Evolutionary conservation across 2,113 vertebrate genomes (phyloP).

Genomic region (Sporophila hypoxantha): DNA sequence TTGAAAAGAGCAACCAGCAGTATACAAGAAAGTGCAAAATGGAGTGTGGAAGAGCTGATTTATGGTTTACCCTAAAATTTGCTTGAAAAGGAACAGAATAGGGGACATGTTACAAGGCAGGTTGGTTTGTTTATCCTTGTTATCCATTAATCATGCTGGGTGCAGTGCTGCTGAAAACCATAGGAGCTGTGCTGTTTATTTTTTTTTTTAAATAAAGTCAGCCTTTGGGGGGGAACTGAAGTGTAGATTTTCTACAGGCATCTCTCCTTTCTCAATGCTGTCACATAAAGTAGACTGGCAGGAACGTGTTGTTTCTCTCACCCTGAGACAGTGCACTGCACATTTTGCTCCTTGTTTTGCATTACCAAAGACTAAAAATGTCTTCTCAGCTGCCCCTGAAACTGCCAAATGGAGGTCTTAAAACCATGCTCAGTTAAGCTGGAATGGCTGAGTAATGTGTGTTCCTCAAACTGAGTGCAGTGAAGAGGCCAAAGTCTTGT

Average conservation of each 20-base stretch:
- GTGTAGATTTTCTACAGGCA: background rate
- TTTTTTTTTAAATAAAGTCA: background rate
- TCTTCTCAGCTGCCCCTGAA: background rate
- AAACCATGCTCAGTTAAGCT: background rate
- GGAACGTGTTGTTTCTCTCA: background rate
- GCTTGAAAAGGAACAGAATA: background rate
- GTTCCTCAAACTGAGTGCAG: background rate
- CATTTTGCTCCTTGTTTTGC: background rate
- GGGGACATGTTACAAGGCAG: accelerated
- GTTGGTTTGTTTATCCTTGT: background rate
- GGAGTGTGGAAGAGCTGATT: background rate
- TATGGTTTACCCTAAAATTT: background rate
- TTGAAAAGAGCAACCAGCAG: background rate
- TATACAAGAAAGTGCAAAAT: background rate
- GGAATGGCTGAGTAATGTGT: background rate
- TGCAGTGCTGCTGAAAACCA: background rate
- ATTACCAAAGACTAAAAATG: background rate
- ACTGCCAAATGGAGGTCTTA: background rate
- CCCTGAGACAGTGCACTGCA: background rate
- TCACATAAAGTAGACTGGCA: background rate
- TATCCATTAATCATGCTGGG: background rate
- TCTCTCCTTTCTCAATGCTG: background rate
- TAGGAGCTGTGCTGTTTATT: background rate
- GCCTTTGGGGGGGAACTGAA: background rate
- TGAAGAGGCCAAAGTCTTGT: background rate